Conservation (phyloP, 2,888 invertebrate genomes). For the Pyralis farinalis region DNA sequence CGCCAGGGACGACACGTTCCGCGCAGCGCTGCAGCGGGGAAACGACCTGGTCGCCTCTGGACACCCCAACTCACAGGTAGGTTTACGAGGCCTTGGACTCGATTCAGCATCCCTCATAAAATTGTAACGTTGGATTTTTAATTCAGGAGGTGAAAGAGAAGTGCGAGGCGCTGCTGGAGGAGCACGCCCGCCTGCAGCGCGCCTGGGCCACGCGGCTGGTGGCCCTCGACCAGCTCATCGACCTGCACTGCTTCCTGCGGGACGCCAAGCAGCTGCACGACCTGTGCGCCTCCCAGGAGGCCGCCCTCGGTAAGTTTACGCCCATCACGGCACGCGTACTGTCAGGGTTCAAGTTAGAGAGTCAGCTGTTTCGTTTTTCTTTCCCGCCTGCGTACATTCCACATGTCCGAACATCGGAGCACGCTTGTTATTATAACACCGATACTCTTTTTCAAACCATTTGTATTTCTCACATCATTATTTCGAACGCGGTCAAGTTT, state of each 20-base stretch:
- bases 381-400: no score
- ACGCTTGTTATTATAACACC: no score
- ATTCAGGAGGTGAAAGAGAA: constrained; percentile 88
- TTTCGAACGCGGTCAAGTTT: no score
- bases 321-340: no score
- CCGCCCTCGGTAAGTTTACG: constrained; percentile 77
- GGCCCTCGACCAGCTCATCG: constrained; percentile 93
- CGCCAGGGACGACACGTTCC: constrained; percentile 88
- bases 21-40: constrained; percentile 87
- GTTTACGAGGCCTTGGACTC: no score
- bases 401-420: no score
- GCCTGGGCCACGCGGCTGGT: constrained; percentile 95
- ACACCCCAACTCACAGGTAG: constrained; percentile 79
- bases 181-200: constrained; percentile 88
- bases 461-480: no score
- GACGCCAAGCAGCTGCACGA: constrained; percentile 97
- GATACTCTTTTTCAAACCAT: no score
- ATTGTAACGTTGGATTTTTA: no score
- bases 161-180: constrained; percentile 88
- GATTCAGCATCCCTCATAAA: no score
- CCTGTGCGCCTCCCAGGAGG: constrained; percentile 93
- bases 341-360: no score
- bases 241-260: constrained; percentile 95
- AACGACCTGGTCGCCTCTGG: constrained; percentile 91
- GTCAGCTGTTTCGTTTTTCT: no score